phyloP scores from a whole-genome alignment of 1,140 invertebrate genomes.

The Argopecten irradians region DNA sequence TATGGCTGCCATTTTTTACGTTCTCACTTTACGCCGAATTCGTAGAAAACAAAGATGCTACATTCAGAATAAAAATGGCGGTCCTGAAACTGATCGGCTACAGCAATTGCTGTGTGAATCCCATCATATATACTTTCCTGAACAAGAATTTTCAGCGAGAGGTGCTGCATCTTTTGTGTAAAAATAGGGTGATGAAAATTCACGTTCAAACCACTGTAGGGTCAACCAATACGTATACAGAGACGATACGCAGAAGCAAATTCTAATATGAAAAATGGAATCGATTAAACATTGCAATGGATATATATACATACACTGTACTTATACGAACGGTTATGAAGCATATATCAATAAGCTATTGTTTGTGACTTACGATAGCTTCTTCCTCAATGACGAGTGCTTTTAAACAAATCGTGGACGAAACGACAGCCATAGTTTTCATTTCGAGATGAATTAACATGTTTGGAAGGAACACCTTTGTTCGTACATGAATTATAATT shows the following conservation, averaged over 20 bases:
- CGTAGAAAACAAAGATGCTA: conserved; percentile 33
- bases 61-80: conserved; percentile 52
- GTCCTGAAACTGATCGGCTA: conserved; percentile 81
- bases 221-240: conserved; percentile 1
- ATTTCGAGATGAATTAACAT: too few relatives aligned
- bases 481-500: too few relatives aligned
- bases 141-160: conserved; percentile 82
- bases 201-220: not conserved
- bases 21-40: conserved; percentile 57
- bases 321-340: not conserved
- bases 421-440: too few relatives aligned
- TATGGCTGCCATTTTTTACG: conserved; percentile 78
- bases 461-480: too few relatives aligned
- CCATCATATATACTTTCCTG: conserved; percentile 88
- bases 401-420: too few relatives aligned
- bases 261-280: not conserved
- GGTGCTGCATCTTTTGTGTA: conserved; percentile 38
- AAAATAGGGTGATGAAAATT: not conserved
- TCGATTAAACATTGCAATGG: not conserved
- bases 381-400: too few relatives aligned
- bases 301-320: not conserved
- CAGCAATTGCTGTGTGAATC: conserved; percentile 84
- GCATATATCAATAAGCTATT: too few relatives aligned
- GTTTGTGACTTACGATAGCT: too few relatives aligned
- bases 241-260: conserved; percentile 28